Conservation (phyloP, 2,888 invertebrate species). For the Axea sp. region DNA sequence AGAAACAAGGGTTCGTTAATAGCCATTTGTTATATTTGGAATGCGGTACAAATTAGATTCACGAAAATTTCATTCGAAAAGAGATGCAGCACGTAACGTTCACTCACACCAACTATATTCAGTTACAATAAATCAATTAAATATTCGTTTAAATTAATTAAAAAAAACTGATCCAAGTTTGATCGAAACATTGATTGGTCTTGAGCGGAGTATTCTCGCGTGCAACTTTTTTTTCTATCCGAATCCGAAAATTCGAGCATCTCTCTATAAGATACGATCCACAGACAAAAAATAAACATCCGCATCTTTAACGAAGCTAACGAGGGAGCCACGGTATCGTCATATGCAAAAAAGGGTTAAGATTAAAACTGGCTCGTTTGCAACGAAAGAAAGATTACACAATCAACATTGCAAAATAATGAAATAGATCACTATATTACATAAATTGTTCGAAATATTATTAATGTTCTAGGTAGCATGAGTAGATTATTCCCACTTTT, state of each 20-base stretch:
- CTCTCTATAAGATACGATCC: constrained; percentile 22
- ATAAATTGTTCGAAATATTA: not conserved
- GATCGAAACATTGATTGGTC: constrained; percentile 6
- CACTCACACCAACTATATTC: constrained; percentile 6
- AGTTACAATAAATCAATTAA: constrained; percentile 12
- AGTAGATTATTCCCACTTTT: too few species aligned
- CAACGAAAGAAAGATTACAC: constrained; percentile 8
- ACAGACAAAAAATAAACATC: constrained; percentile 23
- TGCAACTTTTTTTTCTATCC: constrained; percentile 4
- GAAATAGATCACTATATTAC: constrained; percentile 1
- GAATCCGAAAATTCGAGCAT: constrained; percentile 28
- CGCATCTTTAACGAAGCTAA: constrained; percentile 26
- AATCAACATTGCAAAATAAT: constrained; percentile 19
- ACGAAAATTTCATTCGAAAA: not conserved
- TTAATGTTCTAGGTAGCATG: too few species aligned
- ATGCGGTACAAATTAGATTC: not conserved
- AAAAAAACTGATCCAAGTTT: constrained; percentile 3
- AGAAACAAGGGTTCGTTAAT: not conserved
- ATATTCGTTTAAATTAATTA: constrained; percentile 14
- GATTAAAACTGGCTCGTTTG: constrained; percentile 19
- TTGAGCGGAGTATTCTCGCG: constrained; percentile 9
- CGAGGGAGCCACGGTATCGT: constrained; percentile 21
- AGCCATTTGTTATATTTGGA: not conserved
- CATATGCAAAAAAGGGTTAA: constrained; percentile 27
- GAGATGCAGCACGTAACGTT: not conserved